These are phyloP conservation scores for Drosophila buzzatii DNA, from an alignment of 2,888 invertebrate genomes.

Conservation along the genomic window DNA sequence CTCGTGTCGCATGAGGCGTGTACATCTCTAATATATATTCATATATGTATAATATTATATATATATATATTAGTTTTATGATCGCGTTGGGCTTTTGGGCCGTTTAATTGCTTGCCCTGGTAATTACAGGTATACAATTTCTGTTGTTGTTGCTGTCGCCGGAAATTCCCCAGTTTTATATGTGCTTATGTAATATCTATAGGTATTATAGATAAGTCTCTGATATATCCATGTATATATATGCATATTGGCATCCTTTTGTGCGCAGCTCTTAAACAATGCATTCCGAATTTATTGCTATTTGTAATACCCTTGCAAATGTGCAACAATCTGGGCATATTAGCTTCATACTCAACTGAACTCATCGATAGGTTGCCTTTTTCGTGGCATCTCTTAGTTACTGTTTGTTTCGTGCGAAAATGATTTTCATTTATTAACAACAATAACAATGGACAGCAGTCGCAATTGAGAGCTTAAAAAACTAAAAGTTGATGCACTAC, in stretches of 20 bases:
- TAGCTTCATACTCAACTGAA: neutral
- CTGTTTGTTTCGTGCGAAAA: constrained; percentile 37
- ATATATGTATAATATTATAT: neutral
- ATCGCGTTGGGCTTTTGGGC: constrained; percentile 26
- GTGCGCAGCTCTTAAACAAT: neutral
- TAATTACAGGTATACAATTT: constrained; percentile 22
- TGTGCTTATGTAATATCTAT: constrained; percentile 29
- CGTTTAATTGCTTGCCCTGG: constrained; percentile 37
- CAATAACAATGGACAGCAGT: constrained; percentile 20
- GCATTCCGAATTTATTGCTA: constrained; percentile 21
- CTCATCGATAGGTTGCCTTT: neutral
- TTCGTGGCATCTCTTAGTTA: neutral
- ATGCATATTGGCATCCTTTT: constrained; percentile 8
- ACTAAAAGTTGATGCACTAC: constrained; percentile 21
- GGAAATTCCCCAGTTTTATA: constrained; percentile 31
- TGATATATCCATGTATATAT: neutral
- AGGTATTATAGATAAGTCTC: neutral
- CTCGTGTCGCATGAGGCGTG: neutral
- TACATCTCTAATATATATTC: neutral
- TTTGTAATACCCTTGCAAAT: neutral
- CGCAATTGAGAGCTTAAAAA: constrained; percentile 15
- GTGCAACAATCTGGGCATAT: neutral
- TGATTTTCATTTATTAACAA: constrained; percentile 17
- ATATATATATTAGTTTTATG: constrained; percentile 23
- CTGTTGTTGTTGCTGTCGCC: neutral